Conservation (phyloP, 2,113 vertebrate species). For the Oncorhynchus nerka region DNA sequence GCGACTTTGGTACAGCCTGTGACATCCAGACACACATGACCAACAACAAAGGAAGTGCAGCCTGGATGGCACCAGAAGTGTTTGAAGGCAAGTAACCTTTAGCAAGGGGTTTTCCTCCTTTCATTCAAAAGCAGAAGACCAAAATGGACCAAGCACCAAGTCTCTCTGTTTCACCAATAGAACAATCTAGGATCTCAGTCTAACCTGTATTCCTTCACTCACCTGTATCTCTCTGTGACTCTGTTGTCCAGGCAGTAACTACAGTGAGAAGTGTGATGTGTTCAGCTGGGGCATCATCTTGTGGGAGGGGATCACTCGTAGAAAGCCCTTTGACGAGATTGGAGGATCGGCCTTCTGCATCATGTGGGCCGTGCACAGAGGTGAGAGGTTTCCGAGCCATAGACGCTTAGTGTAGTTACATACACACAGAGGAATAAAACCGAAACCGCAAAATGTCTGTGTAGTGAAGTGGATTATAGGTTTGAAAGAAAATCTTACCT, state of each 20-base stretch:
- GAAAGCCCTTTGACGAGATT: conserved; percentile 97
- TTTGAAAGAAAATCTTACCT: too few species aligned
- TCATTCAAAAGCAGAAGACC: not conserved
- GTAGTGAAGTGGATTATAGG: too few species aligned
- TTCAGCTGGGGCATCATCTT: conserved; percentile 98
- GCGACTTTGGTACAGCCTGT: conserved; percentile 96
- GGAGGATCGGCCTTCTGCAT: conserved; percentile 95
- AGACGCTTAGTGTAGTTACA: too few species aligned
- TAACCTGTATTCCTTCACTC: not conserved
- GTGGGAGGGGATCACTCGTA: conserved; percentile 95
- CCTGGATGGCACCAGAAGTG: conserved; percentile 98
- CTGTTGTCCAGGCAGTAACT: conserved; percentile 87
- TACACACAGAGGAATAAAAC: too few species aligned
- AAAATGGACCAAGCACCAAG: too few species aligned
- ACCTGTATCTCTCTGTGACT: conserved; percentile 15
- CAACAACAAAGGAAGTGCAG: conserved; percentile 96
- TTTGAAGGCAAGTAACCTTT: conserved; percentile 84
- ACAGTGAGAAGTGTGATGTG: conserved; percentile 98
- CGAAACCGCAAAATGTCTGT: too few species aligned
- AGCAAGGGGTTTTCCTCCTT: not conserved
- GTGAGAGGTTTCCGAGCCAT: conserved; percentile 67
- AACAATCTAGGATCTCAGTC: too few species aligned
- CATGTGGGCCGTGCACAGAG: conserved; percentile 98
- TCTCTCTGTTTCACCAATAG: too few species aligned
- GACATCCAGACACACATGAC: conserved; percentile 99